Percentiles rank a stretch among this genome's conserved stretches.
These are phyloP conservation scores for Dynastes tityus DNA, from an alignment of 2,888 invertebrate species.

Conservation along the genomic window DNA sequence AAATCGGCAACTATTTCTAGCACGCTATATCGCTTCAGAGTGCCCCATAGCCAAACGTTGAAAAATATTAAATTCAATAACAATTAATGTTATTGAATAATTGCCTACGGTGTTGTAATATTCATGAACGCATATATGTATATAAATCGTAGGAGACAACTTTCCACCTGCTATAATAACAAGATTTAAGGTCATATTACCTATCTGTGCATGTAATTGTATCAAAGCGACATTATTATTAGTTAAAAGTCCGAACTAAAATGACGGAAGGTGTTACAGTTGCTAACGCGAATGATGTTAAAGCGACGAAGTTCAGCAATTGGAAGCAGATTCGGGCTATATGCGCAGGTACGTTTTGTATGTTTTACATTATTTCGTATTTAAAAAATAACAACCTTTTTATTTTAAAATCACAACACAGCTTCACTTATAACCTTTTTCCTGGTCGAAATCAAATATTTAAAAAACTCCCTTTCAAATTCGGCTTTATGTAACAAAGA, in stretches of 20 bases:
- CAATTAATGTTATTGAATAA: background rate
- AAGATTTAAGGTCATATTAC: constrained; percentile 6
- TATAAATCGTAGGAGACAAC: background rate
- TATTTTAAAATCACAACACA: too few species aligned
- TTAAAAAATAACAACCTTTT: too few species aligned
- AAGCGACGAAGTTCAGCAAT: background rate
- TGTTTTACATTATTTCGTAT: background rate
- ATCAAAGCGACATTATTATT: background rate
- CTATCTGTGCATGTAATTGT: background rate
- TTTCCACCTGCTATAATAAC: background rate
- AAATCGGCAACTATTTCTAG: background rate
- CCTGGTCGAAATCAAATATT: too few species aligned
- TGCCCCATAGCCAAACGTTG: too few species aligned
- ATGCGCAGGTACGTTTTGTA: constrained; percentile 20
- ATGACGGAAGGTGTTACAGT: constrained; percentile 1
- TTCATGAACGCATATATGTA: background rate
- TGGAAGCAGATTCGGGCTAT: constrained; percentile 35
- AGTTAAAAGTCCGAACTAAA: constrained; percentile 3
- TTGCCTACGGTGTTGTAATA: background rate
- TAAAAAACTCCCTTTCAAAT: too few species aligned
- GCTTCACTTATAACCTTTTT: too few species aligned
- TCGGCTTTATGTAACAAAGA: too few species aligned
- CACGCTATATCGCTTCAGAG: background rate
- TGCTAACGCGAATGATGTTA: background rate
- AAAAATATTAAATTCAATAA: too few species aligned